Percentiles rank a stretch among this genome's conserved stretches.
phyloP scores from a whole-genome alignment of 1,140 invertebrate species.

The Drosophila teissieri region DNA sequence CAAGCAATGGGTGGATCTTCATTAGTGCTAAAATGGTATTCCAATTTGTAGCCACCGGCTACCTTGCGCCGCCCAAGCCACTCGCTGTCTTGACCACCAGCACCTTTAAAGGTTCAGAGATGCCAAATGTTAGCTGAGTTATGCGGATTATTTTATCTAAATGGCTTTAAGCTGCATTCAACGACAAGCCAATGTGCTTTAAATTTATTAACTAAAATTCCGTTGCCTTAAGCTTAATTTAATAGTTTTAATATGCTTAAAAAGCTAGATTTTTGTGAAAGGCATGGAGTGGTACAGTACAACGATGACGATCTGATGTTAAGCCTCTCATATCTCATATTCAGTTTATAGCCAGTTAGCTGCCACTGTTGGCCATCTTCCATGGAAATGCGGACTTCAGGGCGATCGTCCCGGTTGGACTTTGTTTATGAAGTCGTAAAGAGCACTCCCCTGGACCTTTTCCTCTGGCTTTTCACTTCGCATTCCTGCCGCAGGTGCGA shows the following conservation, averaged over 20 bases:
- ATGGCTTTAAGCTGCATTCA: not conserved
- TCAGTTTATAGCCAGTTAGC: not conserved
- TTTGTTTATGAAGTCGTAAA: constrained; percentile 69
- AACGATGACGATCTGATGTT: no score
- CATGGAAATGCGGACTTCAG: constrained; percentile 39
- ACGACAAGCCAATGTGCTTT: no score
- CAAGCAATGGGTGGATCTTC: constrained; percentile 78
- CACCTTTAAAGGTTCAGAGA: not conserved
- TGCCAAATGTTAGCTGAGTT: not conserved
- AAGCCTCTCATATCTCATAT: no score
- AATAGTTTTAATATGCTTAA: no score
- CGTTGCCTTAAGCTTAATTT: no score
- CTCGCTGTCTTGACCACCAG: not conserved
- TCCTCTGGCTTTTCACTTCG: not conserved
- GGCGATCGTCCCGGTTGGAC: constrained; percentile 15
- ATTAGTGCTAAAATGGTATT: constrained; percentile 68
- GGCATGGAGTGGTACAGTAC: no score
- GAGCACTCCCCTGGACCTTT: constrained; percentile 9
- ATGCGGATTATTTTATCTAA: not conserved
- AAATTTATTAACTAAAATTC: no score
- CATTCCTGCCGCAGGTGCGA: not conserved
- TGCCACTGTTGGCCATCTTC: constrained; percentile 12
- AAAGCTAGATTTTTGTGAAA: no score
- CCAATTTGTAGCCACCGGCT: constrained; percentile 45
- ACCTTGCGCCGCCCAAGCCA: constrained; percentile 28